Evolutionary conservation across 2,888 invertebrate genomes (phyloP).

Genomic region (Andricus curvator): DNA sequence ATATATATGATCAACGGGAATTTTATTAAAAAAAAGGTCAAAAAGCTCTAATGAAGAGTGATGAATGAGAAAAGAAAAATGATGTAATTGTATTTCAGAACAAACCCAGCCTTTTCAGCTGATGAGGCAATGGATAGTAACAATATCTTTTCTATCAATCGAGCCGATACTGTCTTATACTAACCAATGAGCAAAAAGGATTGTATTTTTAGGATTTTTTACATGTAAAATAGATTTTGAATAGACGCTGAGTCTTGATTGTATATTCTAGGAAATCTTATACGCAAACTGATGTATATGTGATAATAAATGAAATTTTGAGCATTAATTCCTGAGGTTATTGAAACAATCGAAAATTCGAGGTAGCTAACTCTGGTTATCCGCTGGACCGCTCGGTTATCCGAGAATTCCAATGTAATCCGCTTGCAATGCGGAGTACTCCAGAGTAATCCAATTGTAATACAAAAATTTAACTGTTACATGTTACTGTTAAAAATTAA

Average conservation of each 20-base stretch:
- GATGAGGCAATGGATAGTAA: conserved; percentile 63
- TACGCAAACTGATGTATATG: conserved; percentile 1
- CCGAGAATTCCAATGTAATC: too few species aligned
- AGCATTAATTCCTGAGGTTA: neutral
- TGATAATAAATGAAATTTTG: neutral
- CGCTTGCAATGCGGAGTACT: too few species aligned
- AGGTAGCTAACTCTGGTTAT: too few species aligned
- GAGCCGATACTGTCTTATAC: neutral
- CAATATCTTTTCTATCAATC: conserved; percentile 41
- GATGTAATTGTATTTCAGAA: conserved; percentile 65
- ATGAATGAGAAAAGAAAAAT: conserved; percentile 35
- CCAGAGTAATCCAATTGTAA: too few species aligned
- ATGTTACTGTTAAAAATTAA: too few species aligned
- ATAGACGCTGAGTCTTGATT: neutral
- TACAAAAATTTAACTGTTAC: too few species aligned
- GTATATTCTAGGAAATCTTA: neutral
- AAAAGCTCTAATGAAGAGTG: conserved; percentile 8
- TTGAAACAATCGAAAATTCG: too few species aligned
- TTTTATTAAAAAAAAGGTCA: neutral
- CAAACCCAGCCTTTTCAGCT: conserved; percentile 71
- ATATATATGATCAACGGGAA: conserved; percentile 5
- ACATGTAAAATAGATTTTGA: neutral
- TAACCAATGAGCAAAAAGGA: conserved; percentile 13
- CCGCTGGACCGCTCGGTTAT: too few species aligned
- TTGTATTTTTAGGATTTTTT: conserved; percentile 21